These are phyloP conservation scores for Uria aalge DNA, from an alignment of 2,113 vertebrate genomes.

Conservation along the genomic window DNA sequence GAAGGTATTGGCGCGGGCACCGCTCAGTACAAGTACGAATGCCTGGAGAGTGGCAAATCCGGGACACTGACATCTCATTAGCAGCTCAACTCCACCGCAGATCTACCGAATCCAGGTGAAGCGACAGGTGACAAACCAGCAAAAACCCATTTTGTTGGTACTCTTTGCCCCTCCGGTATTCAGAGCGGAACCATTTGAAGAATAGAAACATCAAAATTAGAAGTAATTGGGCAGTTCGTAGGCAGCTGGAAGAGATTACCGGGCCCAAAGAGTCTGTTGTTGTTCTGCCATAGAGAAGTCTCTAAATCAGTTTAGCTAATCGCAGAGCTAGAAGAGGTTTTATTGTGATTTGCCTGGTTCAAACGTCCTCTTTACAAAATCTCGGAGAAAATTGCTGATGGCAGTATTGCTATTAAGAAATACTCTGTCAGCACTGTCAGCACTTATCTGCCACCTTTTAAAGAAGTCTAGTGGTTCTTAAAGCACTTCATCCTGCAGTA, in stretches of 20 bases:
- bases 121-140: background rate
- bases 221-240: background rate
- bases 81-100: background rate
- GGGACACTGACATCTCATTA: background rate
- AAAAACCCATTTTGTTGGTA: background rate
- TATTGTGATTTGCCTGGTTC: background rate
- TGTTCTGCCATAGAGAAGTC: background rate
- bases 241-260: background rate
- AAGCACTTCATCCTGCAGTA: background rate
- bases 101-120: background rate
- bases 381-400: background rate
- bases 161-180: background rate
- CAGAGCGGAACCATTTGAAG: background rate
- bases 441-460: background rate
- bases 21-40: background rate
- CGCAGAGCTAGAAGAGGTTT: background rate
- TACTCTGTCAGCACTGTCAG: background rate
- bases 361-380: background rate
- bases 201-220: background rate
- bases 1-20: fast-evolving
- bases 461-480: background rate
- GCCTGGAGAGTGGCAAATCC: fast-evolving
- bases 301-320: background rate
- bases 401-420: background rate
- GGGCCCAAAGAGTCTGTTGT: background rate